phyloP scores from a whole-genome alignment of 2,797 vertebrate species.

The Lycodopsis pacificus region DNA sequence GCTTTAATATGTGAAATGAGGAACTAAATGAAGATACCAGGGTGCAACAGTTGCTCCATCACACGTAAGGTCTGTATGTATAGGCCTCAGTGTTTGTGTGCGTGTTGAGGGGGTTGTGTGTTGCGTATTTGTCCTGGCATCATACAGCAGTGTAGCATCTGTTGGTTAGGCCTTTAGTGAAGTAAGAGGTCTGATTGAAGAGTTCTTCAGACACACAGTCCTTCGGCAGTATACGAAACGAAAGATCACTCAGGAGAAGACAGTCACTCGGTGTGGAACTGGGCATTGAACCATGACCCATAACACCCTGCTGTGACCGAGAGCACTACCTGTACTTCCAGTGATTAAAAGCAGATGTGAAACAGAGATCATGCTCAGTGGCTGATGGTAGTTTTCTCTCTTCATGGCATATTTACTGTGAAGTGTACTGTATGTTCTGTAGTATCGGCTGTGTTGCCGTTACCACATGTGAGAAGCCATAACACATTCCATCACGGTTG shows the following conservation, averaged over 20 bases:
- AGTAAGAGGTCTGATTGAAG: not conserved
- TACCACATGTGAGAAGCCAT: not conserved
- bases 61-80: not conserved
- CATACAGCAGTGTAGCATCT: not conserved
- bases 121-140: not conserved
- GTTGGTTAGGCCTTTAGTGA: not conserved
- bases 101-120: not conserved
- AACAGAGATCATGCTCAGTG: not conserved
- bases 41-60: not conserved
- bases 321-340: constrained; percentile 10
- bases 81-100: not conserved
- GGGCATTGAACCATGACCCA: constrained; percentile 11
- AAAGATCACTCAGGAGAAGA: not conserved
- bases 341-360: constrained; percentile 22
- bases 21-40: not conserved
- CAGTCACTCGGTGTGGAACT: not conserved
- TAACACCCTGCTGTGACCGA: constrained; percentile 4
- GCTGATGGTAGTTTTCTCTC: not conserved
- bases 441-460: not conserved
- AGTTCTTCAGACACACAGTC: not conserved
- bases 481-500: constrained; percentile 9
- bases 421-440: not conserved
- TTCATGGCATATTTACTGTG: constrained; percentile 1
- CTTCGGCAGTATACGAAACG: not conserved
- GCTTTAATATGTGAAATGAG: not conserved